Percentiles rank a stretch among this genome's conserved stretches.
Evolutionary conservation across 1,140 invertebrate species (phyloP).

Genomic region (Penaeus japonicus): DNA sequence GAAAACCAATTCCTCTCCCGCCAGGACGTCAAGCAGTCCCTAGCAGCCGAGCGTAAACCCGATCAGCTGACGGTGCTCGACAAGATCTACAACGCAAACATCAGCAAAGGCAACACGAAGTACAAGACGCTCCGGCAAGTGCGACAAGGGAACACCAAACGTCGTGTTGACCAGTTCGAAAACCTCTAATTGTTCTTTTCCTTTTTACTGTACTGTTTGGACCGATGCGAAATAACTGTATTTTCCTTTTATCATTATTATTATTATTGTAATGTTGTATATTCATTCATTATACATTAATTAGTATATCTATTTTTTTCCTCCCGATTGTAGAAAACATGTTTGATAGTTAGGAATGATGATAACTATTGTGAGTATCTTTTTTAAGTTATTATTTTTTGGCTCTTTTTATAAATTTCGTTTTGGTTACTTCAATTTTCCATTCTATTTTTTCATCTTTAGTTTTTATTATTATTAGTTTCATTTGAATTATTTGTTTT

Average conservation of each 20-base stretch:
- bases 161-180: constrained; percentile 95
- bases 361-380: too few relatives aligned
- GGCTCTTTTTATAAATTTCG: too few relatives aligned
- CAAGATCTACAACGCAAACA: constrained; percentile 90
- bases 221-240: too few relatives aligned
- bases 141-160: constrained; percentile 99
- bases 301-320: too few relatives aligned
- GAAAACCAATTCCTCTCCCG: constrained; percentile 58
- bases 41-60: constrained; percentile 90
- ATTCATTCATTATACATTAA: too few relatives aligned
- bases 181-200: too few relatives aligned
- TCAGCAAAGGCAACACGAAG: constrained; percentile 91
- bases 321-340: too few relatives aligned
- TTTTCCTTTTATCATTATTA: too few relatives aligned
- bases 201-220: too few relatives aligned
- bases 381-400: constrained; percentile 12
- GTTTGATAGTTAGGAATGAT: too few relatives aligned
- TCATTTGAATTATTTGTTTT: not conserved
- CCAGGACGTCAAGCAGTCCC: constrained; percentile 89
- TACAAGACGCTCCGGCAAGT: constrained; percentile 93
- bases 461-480: not conserved
- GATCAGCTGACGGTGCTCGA: constrained; percentile 87
- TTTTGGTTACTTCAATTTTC: not conserved
- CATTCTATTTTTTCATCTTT: not conserved
- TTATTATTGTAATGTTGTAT: too few relatives aligned